Evolutionary conservation across 92 coral and sea anemone genomes (phyloP).

Genomic region (Micromussa lordhowensis): DNA sequence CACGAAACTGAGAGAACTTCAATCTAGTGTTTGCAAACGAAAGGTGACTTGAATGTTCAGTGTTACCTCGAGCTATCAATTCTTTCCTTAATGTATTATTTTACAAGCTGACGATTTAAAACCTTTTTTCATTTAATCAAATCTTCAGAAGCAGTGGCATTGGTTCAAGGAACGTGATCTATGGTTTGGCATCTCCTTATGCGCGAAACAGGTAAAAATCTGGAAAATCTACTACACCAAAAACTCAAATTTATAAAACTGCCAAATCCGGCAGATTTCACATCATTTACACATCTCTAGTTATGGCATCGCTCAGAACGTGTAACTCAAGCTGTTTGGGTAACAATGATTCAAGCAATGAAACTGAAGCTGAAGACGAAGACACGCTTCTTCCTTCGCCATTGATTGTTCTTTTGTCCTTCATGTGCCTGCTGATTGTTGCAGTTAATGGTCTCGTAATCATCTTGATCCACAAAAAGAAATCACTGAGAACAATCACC

Average conservation of each 20-base stretch:
- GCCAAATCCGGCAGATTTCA: neutral
- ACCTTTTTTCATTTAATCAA: neutral
- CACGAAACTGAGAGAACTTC: neutral
- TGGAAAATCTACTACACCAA: neutral
- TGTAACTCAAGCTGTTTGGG: neutral
- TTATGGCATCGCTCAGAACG: neutral
- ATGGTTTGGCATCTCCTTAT: neutral
- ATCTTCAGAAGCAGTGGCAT: neutral
- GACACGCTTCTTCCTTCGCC: conserved; percentile 5
- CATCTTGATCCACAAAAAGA: conserved; percentile 34
- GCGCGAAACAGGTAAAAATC: neutral
- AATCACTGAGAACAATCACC: conserved; percentile 61
- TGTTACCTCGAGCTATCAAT: neutral
- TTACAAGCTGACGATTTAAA: neutral
- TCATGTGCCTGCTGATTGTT: conserved; percentile 14
- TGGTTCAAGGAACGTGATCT: neutral
- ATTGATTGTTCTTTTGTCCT: conserved; percentile 16
- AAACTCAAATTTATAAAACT: neutral
- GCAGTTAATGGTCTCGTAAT: conserved; percentile 16
- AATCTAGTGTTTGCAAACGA: neutral
- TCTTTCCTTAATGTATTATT: too few relatives aligned
- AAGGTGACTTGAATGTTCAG: neutral
- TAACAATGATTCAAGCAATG: neutral
- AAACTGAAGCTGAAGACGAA: neutral
- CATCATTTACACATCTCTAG: neutral